phyloP scores from a whole-genome alignment of 2,797 vertebrate genomes.

The Enteromius unitaeniatus region DNA sequence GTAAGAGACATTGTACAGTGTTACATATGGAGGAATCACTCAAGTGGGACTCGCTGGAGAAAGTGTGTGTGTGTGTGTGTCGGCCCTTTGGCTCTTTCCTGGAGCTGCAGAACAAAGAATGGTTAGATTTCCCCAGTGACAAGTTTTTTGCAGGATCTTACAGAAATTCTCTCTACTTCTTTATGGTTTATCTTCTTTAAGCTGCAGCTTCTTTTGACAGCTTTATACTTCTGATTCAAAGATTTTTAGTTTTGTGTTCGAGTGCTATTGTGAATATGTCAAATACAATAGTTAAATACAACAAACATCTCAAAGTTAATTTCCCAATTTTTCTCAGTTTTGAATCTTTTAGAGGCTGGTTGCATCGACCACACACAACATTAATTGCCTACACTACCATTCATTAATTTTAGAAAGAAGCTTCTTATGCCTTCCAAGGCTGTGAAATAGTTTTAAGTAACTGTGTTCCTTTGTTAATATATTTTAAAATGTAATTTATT shows the following conservation, averaged over 20 bases:
- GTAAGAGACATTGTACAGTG: background rate
- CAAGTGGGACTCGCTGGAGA: constrained; percentile 7
- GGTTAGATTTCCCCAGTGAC: constrained; percentile 47
- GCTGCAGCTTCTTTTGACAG: background rate
- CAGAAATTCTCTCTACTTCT: constrained; percentile 11
- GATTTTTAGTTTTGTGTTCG: background rate
- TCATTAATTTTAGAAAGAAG: background rate
- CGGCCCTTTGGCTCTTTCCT: constrained; percentile 5
- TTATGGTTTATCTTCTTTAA: constrained; percentile 36
- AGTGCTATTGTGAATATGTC: constrained; percentile 1
- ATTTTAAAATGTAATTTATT: background rate
- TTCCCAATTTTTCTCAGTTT: background rate
- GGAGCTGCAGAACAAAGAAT: constrained; percentile 36
- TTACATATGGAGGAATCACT: constrained; percentile 12
- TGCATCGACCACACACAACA: background rate
- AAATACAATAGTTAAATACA: background rate
- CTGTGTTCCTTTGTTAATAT: background rate
- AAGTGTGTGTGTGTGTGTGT: background rate
- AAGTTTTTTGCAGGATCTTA: constrained; percentile 11
- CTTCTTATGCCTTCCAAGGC: background rate
- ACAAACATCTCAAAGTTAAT: background rate
- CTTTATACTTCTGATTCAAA: constrained; percentile 11
- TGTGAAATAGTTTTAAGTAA: background rate
- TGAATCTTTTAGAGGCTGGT: background rate
- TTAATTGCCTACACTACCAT: background rate